Base-by-base conservation (phyloP, 2,797 vertebrate species). In the Falco columbarius region DNA sequence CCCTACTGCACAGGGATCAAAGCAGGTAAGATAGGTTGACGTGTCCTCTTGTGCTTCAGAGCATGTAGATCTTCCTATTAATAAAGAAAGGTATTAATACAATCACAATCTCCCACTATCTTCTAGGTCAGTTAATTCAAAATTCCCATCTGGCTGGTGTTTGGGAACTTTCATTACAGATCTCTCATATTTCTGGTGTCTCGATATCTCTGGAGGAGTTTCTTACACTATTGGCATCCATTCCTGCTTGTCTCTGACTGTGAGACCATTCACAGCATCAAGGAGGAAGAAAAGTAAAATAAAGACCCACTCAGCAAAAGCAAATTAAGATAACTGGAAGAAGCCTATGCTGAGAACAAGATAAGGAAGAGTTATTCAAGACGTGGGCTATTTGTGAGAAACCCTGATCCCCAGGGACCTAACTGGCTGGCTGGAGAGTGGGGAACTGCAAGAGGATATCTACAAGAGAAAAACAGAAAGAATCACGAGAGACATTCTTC, bases 201-300 rank as follows among this genome's bases (percentile, higher is more conserved):
- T 93, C 70, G 58, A 72, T 81, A 89, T 81, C 34, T 92, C 80
- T 59, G 86, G 70, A 91, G 89, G 93, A 93, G 73, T 81, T 94
- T 88, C 80, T 91, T 46, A 88, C 30, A 12, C 51, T 92, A 52
- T 7, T 94, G 90, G 76, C 88, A 95, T 47, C 51, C 86, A 63
- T 70, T 93, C 67, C 74, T 82, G 55, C 30, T 93, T 80, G 55
- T 73, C 34, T 82, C 70, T 84, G 70, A 59, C 72, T 92, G 58
- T 23, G 18, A 91, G 86, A 90, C 87, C 84, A 75, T 70, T 81
- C 90, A 95, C 46, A 94, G 36, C 62, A 81, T 27, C 59, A 73
- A 70, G 51, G 14, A 71, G 16, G 12, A 27, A 72, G 58, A 86
- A 93, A 91, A 92, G 96, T 54, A 86, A 90, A 88, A 90, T 54